Percentiles rank a stretch among this genome's conserved stretches.
Conservation (phyloP, 2,797 vertebrate species). For the Podarcis siculus region DNA sequence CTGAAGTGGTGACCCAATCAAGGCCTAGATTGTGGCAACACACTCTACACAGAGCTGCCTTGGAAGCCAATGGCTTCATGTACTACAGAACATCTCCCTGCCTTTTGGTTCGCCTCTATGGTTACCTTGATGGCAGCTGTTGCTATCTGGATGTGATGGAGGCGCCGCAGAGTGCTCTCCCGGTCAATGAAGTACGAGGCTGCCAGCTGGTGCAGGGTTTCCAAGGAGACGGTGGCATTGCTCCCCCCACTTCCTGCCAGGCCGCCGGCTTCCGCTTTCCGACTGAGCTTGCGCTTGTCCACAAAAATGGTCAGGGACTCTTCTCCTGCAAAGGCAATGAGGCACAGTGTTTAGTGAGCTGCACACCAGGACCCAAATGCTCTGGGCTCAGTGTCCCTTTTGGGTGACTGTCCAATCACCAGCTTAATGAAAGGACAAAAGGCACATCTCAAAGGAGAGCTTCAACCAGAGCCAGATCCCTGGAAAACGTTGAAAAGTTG, state of each 20-base stretch:
- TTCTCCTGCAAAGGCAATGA: constrained; percentile 82
- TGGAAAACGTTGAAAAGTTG: not conserved
- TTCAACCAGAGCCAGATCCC: not conserved
- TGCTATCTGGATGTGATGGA: constrained; percentile 91
- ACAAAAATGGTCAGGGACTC: constrained; percentile 98
- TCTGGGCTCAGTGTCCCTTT: too few species aligned
- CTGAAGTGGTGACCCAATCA: too few species aligned
- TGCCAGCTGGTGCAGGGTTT: constrained; percentile 95
- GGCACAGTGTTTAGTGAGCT: accelerated
- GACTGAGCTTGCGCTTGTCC: constrained; percentile 95
- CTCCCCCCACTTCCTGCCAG: constrained; percentile 78
- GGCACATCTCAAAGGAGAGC: too few species aligned
- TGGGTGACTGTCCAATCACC: not conserved
- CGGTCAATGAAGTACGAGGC: constrained; percentile 98
- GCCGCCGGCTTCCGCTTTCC: constrained; percentile 80
- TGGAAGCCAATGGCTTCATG: not conserved
- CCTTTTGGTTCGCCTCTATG: not conserved
- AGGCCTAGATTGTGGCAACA: too few species aligned
- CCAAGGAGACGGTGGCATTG: constrained; percentile 91
- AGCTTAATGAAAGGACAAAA: not conserved
- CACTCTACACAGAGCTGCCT: too few species aligned
- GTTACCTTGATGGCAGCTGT: constrained; percentile 83
- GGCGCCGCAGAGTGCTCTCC: constrained; percentile 92
- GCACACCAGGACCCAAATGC: not conserved
- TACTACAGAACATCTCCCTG: not conserved